Percentiles rank a stretch among this genome's conserved stretches.
Conservation (phyloP, 2,113 vertebrate species). For the Pyxicephalus adspersus region DNA sequence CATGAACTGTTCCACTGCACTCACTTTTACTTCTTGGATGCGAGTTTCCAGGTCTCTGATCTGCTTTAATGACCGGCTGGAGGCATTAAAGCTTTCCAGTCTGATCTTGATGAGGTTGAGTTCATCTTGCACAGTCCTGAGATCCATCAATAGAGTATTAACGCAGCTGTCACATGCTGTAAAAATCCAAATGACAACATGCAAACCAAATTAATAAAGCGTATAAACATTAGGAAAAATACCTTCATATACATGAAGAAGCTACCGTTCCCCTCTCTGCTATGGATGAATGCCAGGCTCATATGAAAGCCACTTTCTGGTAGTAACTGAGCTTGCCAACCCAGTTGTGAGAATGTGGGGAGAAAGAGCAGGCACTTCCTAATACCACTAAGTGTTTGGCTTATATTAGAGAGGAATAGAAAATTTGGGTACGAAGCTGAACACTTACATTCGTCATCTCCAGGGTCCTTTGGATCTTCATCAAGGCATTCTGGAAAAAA, state of each 20-base stretch:
- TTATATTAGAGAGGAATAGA: no score
- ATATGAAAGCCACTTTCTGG: no score
- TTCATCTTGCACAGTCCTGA: slow-evolving; percentile 77
- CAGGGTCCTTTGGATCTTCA: slow-evolving; percentile 84
- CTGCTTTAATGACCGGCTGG: slow-evolving; percentile 68
- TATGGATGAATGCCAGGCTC: no score
- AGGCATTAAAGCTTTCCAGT: slow-evolving; percentile 74
- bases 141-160: slow-evolving; percentile 80
- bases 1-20: background rate
- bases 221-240: no score
- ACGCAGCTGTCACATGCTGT: slow-evolving; percentile 91
- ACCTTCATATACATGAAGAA: no score
- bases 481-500: slow-evolving; percentile 83
- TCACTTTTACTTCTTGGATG: slow-evolving; percentile 82
- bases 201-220: background rate
- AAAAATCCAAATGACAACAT: slow-evolving; percentile 29
- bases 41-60: slow-evolving; percentile 80
- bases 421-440: background rate
- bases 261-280: no score
- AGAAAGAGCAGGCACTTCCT: no score
- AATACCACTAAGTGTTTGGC: no score
- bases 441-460: slow-evolving; percentile 82
- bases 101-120: slow-evolving; percentile 77
- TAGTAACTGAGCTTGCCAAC: no score
- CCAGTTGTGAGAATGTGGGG: no score